Evolutionary conservation across 2,888 invertebrate species (phyloP).

Genomic region (Lasioglossum villosulum): DNA sequence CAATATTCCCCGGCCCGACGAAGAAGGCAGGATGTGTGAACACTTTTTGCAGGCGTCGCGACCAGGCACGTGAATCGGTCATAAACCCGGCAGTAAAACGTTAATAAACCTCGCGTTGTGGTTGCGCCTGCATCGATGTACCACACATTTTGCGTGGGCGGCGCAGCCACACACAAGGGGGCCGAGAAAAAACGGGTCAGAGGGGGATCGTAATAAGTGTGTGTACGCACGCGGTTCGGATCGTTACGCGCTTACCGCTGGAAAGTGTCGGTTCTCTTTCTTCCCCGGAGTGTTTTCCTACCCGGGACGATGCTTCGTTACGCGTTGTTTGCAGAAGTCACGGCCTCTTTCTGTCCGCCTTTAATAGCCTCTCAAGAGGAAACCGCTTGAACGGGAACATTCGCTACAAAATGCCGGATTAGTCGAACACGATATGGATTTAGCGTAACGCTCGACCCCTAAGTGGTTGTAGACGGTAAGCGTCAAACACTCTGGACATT

Average conservation of each 20-base stretch:
- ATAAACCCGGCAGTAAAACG: slow-evolving; percentile 77
- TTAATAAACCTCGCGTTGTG: slow-evolving; percentile 73
- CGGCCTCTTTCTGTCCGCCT: slow-evolving; percentile 12
- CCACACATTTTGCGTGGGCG: slow-evolving; percentile 9
- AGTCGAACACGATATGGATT: background rate
- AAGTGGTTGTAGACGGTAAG: background rate
- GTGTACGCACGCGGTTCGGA: slow-evolving; percentile 60
- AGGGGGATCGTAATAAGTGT: slow-evolving; percentile 55
- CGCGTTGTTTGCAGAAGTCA: slow-evolving; percentile 43
- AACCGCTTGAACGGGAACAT: slow-evolving; percentile 11
- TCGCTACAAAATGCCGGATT: slow-evolving; percentile 9
- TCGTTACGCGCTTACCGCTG: slow-evolving; percentile 60
- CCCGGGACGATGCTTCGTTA: slow-evolving; percentile 27
- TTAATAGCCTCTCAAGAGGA: slow-evolving; percentile 15
- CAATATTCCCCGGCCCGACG: background rate
- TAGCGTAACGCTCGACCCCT: background rate
- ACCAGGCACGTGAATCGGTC: slow-evolving; percentile 73
- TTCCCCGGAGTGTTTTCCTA: slow-evolving; percentile 13
- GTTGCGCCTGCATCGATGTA: slow-evolving; percentile 31
- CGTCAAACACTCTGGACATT: background rate
- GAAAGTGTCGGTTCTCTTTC: slow-evolving; percentile 51
- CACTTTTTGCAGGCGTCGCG: slow-evolving; percentile 11
- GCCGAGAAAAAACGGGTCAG: slow-evolving; percentile 1
- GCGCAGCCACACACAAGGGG: background rate
- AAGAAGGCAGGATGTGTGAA: slow-evolving; percentile 22